Evolutionary conservation across 2,888 invertebrate genomes (phyloP), one percentile per base, ranked within the genome.

Genomic region (Lithophane semibrunnea): DNA sequence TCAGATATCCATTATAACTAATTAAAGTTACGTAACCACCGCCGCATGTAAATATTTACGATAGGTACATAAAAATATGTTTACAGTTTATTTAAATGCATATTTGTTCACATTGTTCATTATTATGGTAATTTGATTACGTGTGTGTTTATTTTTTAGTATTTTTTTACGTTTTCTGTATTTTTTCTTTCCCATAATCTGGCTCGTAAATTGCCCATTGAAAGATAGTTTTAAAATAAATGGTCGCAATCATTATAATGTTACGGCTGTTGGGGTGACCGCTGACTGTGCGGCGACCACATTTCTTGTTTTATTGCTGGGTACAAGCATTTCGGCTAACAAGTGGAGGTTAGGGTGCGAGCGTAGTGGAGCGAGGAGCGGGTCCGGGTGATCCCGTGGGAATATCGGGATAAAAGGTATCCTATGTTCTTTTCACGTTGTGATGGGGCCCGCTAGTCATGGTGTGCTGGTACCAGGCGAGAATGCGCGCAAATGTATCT

Each of bases 271-370:
- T 73, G 84, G 44, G 73, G 84, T 87, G 90, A 88, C 90, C 91
- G 83, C 91, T 88, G 80, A 85, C 90, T 88, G 88, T 67, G 87
- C 77, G 79, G 81, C 73, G 85, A 82, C 84, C 84, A 88, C 86
- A 88, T 86, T 86, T 88, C 89, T 87, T 87, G 84, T 90, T 90
- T 91, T 88, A 84, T 89, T 71, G 82, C 80, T 54, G 64, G 66
- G 65, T 80, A 81, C 80, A 75, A 80, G 67, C 81, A 68, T 86
- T 88, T 83, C 79, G 82, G 86, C 74, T 84, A 84, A 85, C 83
- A 85, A 88, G 87, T 81, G 82, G 65, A 73, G 49, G 66, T 60
- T 73, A 18, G 73, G 71, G n/a, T 69, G 74, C 5, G 70, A 7
- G 0, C 66, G 54, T 58, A 13, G 75, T 86, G 44, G 4, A 13